phyloP scores from a whole-genome alignment of 2,797 vertebrate genomes.

The Austrolebias charrua region DNA sequence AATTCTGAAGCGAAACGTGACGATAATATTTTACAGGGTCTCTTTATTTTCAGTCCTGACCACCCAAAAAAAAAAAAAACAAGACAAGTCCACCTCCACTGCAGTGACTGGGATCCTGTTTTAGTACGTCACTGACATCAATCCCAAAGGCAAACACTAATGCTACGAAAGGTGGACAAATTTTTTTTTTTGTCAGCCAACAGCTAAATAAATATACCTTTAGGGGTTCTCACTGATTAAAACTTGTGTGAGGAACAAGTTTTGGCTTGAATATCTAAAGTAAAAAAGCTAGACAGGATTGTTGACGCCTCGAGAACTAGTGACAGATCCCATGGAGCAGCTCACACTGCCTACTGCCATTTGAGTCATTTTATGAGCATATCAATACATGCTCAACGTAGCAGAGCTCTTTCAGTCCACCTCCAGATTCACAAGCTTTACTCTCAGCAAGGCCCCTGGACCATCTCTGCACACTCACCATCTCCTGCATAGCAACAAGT shows the following conservation, averaged over 20 bases:
- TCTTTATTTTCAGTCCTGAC: slow-evolving; percentile 12
- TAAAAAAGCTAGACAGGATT: neutral
- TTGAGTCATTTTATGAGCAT: slow-evolving; percentile 46
- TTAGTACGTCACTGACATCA: slow-evolving; percentile 7
- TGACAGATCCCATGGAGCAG: slow-evolving; percentile 17
- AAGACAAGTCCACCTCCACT: slow-evolving; percentile 2
- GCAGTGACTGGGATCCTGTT: neutral
- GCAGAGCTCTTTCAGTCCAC: slow-evolving; percentile 63
- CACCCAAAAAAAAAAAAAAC: slow-evolving; percentile 16
- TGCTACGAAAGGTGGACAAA: neutral
- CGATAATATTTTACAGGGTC: neutral
- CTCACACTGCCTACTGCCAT: slow-evolving; percentile 29
- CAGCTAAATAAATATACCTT: slow-evolving; percentile 13
- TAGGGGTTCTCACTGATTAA: neutral
- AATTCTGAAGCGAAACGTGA: slow-evolving; percentile 24
- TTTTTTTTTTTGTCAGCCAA: slow-evolving; percentile 11
- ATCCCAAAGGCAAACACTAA: neutral
- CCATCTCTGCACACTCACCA: slow-evolving; percentile 67
- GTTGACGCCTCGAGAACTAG: slow-evolving; percentile 8
- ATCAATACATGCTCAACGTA: slow-evolving; percentile 38
- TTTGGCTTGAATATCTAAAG: slow-evolving; percentile 18
- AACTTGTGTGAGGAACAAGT: slow-evolving; percentile 15
- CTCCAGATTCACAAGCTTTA: slow-evolving; percentile 75
- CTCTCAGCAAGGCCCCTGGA: slow-evolving; percentile 75
- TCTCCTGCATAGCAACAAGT: slow-evolving; percentile 85